phyloP scores from a whole-genome alignment of 2,888 invertebrate genomes.

The Nycteola revayana region DNA sequence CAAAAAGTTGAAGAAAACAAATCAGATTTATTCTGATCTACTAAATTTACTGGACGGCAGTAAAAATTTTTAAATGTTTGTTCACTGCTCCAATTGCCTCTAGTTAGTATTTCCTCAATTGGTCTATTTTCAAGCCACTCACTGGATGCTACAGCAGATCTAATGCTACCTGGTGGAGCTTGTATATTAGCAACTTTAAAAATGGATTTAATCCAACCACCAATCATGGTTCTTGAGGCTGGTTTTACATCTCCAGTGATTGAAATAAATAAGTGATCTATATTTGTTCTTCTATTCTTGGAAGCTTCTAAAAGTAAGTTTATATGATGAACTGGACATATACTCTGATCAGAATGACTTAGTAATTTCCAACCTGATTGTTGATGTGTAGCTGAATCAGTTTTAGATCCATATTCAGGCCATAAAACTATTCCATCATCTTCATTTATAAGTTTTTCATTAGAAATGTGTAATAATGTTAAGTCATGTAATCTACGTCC shows the following conservation, averaged over 20 bases:
- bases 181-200: neutral
- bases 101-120: neutral
- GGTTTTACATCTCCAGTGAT: neutral
- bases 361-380: slow-evolving; percentile 2
- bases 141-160: too few relatives aligned
- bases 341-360: neutral
- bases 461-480: slow-evolving; percentile 6
- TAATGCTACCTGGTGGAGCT: neutral
- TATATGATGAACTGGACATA: neutral
- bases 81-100: neutral
- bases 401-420: slow-evolving; percentile 3
- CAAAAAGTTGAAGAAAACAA: neutral
- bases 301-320: neutral
- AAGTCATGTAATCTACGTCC: slow-evolving; percentile 3
- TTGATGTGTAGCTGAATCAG: neutral
- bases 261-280: neutral
- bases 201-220: neutral
- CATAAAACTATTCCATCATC: neutral
- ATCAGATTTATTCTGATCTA: neutral
- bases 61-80: neutral
- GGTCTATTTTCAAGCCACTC: neutral
- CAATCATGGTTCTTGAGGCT: neutral
- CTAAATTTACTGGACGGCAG: neutral
- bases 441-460: neutral
- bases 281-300: neutral